Conservation (phyloP, 2,113 vertebrate species). For the Corydoras maculifer region DNA sequence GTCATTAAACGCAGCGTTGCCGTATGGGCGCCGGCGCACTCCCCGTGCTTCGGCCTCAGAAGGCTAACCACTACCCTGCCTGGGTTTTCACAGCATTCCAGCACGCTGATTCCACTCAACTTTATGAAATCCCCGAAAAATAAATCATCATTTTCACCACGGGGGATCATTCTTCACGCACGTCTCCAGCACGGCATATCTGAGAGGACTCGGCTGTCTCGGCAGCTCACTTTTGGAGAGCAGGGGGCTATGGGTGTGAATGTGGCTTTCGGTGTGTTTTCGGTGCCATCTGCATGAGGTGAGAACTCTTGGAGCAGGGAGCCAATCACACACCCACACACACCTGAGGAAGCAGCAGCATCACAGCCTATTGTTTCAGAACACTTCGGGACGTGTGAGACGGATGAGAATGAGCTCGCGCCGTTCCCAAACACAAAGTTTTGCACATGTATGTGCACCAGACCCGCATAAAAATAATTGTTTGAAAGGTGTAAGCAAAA, state of each 20-base stretch:
- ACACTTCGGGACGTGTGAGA: slow-evolving; percentile 30
- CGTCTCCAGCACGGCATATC: slow-evolving; percentile 5
- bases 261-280: slow-evolving; percentile 44
- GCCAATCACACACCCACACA: slow-evolving; percentile 44
- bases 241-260: slow-evolving; percentile 44
- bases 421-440: slow-evolving; percentile 25
- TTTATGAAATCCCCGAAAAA: slow-evolving; percentile 27
- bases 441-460: slow-evolving; percentile 9
- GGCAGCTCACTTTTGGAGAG: slow-evolving; percentile 19
- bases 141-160: slow-evolving; percentile 47
- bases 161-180: slow-evolving; percentile 36
- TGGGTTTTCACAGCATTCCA: slow-evolving; percentile 26
- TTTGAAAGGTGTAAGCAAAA: not conserved
- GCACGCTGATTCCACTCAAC: slow-evolving; percentile 26
- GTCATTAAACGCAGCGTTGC: slow-evolving; percentile 28
- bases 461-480: slow-evolving; percentile 17
- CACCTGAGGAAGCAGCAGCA: slow-evolving; percentile 42
- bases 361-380: slow-evolving; percentile 39
- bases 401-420: slow-evolving; percentile 35
- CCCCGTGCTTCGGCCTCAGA: slow-evolving; percentile 11
- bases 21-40: slow-evolving; percentile 10
- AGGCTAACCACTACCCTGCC: slow-evolving; percentile 20
- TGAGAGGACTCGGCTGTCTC: slow-evolving; percentile 11
- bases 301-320: slow-evolving; percentile 36
- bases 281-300: slow-evolving; percentile 43